Evolutionary conservation across 2,888 invertebrate genomes (phyloP), one percentile per base, ranked within the genome.

Genomic region (Eupithecia abbreviata): DNA sequence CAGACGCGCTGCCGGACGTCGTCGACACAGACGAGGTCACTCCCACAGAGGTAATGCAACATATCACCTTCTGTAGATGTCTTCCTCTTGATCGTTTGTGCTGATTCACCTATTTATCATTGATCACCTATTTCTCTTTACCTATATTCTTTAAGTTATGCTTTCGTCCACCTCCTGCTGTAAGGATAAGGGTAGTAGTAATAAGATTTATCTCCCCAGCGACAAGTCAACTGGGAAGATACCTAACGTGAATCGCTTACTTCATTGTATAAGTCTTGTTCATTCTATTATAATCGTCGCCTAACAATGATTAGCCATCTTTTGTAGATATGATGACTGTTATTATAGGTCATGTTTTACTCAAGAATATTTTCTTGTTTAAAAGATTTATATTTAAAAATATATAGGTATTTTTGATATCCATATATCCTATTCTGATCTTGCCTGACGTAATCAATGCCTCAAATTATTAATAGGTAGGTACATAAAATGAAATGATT

Each of bases 21-120:
- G 93, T 95, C 70, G 95, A 95, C 86, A 92, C 94, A 18, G 95
- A 95, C 74, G 95, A 95, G 82, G 92, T 90, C 80, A 94, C 95
- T 18, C 95, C 95, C 65, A 93, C 95, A 72, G 95, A 95, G 95
- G 95, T 95, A 95, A 94, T 91, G 85, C 91, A 91, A 91, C 91
- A 93, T 79, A 87, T 90, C 81, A 87, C 93, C 78, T 94, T 94
- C 85, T 95, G 93, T 92, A 94, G 91, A 89, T 95, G 94, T 85
- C 91, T 95, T 75, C 92, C 94, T 76, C 87, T 94, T 80, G 92
- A 79, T 77, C 81, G 80, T n/a, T 73, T 81, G 62, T 81, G 80
- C 78, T 82, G 76, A 76, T 18, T 13, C 47, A 68, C n/a, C 42
- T 42, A 43, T 68, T 3, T 62, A 30, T 30, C 62, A 62, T 62